phyloP scores from a whole-genome alignment of 2,113 vertebrate genomes.

The Alouatta palliata region DNA sequence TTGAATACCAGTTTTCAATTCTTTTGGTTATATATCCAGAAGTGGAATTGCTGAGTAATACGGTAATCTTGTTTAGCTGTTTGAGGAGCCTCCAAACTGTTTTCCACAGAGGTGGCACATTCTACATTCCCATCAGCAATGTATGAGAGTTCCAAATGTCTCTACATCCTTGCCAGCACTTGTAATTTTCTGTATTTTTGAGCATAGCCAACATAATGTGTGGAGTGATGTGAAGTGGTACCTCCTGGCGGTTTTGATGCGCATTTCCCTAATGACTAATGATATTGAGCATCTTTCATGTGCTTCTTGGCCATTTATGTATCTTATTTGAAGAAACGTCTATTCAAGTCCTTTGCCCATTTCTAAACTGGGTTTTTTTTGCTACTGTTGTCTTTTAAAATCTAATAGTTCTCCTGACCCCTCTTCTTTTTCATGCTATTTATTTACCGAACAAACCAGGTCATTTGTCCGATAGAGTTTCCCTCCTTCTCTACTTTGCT shows the following conservation, averaged over 20 bases:
- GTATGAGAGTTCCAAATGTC: not conserved
- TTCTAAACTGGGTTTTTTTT: slow-evolving; percentile 44
- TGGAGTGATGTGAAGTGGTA: not conserved
- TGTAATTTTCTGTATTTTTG: not conserved
- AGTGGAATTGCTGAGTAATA: not conserved
- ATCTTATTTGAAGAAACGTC: not conserved
- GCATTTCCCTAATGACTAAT: not conserved
- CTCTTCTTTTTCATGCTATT: not conserved
- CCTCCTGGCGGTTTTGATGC: not conserved
- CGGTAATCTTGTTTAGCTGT: not conserved
- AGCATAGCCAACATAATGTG: not conserved
- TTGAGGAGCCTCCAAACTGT: not conserved
- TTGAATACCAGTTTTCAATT: not conserved
- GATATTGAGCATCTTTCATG: not conserved
- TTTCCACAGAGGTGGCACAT: not conserved
- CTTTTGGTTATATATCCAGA: not conserved
- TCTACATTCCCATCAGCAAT: not conserved
- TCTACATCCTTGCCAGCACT: not conserved
- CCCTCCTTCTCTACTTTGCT: slow-evolving; percentile 2
- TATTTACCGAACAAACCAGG: not conserved
- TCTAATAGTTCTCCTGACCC: not conserved
- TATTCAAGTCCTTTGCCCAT: not conserved
- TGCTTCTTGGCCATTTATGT: not conserved
- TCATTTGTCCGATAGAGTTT: slow-evolving; percentile 7
- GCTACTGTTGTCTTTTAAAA: not conserved